Base-by-base conservation (phyloP, 2,888 invertebrate species). In the Eilema depressum region DNA sequence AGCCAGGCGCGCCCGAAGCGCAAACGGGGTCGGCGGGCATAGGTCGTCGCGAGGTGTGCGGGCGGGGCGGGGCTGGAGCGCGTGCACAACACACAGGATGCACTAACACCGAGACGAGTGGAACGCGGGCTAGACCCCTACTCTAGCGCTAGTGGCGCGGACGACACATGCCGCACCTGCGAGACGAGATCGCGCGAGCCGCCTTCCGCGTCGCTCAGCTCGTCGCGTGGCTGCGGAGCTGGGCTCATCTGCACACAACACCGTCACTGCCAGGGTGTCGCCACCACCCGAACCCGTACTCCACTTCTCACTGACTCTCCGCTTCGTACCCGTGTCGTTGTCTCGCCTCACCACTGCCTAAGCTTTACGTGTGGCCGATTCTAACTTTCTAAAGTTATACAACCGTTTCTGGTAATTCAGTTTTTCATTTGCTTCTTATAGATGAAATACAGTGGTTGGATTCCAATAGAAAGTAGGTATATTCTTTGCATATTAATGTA, bases 191-290 rank as follows among this genome's bases (percentile, higher is more conserved):
- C 94, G 87, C 94, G 94, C 86, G 93, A 92, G 85, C 90, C 89
- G 83, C 90, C 88, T 85, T 91, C 94, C 83, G 92, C 88, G 86
- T 91, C 93, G 85, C 87, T 88, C 85, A 93, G 92, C 91, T 89
- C 90, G 93, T 88, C 90, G 84, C 93, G 91, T 87, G 94, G 93
- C 93, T 91, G 91, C 93, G 95, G 95, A 75, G 87, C 95, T 86
- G 95, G 95, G 89, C 92, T 94, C 95, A 95, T 95, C 95, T 95
- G 95, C 93, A 95, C 95, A 94, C 93, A 93, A 93, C 93, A 90
- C 89, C 93, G 91, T 91, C 92, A 92, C 93, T 92, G 91, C 92
- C 89, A 89, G 87, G 91, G 89, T 89, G 89, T 87, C 92, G 87
- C 91, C 91, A 86, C 89, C 88, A 87, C 91, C 91, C 89, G 88